phyloP scores from a whole-genome alignment of 2,797 vertebrate genomes.

The Danio choprae region DNA sequence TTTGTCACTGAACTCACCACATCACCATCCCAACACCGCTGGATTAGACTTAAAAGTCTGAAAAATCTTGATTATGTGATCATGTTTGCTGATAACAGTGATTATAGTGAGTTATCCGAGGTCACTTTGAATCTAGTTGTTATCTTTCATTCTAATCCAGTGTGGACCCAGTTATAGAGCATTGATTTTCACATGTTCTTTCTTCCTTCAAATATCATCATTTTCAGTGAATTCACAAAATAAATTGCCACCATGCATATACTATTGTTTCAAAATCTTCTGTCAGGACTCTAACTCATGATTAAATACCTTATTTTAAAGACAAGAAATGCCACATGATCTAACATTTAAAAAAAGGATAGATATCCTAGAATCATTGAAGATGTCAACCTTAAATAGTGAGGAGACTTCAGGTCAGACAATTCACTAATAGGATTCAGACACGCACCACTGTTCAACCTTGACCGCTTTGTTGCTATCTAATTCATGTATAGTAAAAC shows the following conservation, averaged over 20 bases:
- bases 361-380: background rate
- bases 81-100: background rate
- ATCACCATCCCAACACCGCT: background rate
- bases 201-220: background rate
- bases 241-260: background rate
- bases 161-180: background rate
- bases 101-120: background rate
- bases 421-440: conserved; percentile 32
- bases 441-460: background rate
- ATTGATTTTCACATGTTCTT: background rate
- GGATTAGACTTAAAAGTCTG: background rate
- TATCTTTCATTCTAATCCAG: background rate
- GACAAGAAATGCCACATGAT: background rate
- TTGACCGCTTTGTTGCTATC: background rate
- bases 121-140: background rate
- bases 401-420: conserved; percentile 18
- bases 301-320: background rate
- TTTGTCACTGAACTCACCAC: background rate
- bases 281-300: background rate
- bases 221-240: background rate
- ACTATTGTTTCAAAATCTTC: background rate
- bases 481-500: background rate
- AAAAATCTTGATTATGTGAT: background rate
- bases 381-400: background rate
- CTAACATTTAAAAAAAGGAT: background rate